Evolutionary conservation across 2,888 invertebrate species (phyloP), one percentile per base, ranked within the genome.

Genomic region (Thymelicus acteon): DNA sequence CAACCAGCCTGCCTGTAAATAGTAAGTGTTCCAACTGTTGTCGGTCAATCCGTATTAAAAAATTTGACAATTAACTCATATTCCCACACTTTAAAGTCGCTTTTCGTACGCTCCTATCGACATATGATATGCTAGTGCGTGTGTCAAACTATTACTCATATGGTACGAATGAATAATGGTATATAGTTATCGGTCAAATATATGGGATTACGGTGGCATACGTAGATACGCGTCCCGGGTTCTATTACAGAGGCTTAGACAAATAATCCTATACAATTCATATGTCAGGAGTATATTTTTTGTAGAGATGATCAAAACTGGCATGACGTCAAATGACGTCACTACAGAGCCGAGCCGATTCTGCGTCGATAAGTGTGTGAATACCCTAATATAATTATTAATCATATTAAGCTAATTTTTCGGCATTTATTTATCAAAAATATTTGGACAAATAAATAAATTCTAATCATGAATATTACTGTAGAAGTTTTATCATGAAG

Each of bases 111-210:
- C n/a, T 3, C 6, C 61, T 19, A 57, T 47, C 37, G 62, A 31
- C 13, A 67, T 24, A 13, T 10, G 58, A 63, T 60, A 64, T 54
- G 49, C 67, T 68, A 31, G 60, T 24, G 61, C 13, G 52, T 49
- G 66, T 68, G 69, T 73, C 48, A 68, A 75, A 68, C 77, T 80
- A 80, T 86, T 84, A 84, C 80, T 85, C 82, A 83, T 77, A 74
- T 72, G 78, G 61, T 77, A 73, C 74, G 72, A 77, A 82, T 85
- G 85, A 86, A 79, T 86, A 86, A 87, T 84, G 77, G 77, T 76
- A 74, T 78, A 72, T 73, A 76, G 79, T 79, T 85, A 84, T 85
- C 81, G 78, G 80, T 80, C 80, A 81, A 78, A 79, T 24, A 79
- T 78, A 76, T 76, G 84, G 86, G 77, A 83, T 84, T 82, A 83